Evolutionary conservation across 37 sponge, comb jelly and placozoan species (phyloP), one percentile per base, ranked within the genome.

Genomic region (Agelas oroides): DNA sequence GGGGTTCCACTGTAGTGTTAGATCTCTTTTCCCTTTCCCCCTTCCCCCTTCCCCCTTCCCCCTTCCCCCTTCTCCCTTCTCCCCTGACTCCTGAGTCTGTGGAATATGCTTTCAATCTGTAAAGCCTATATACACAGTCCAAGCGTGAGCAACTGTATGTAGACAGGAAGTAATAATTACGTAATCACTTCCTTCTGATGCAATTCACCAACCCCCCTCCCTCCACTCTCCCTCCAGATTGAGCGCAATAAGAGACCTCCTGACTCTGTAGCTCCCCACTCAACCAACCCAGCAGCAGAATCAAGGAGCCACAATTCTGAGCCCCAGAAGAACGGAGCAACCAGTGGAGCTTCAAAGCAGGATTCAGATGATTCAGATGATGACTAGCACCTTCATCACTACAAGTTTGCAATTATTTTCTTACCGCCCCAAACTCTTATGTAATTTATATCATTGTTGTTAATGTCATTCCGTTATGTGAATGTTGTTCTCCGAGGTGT

Each of bases 291-390:
- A 28, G 73, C 65, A 58, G 30, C 82, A 16, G 38, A 30, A 16
- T 13, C 70, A 70, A 81, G 57, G 70, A 35, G 81, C 27, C 38
- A 35, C 2, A 59, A 56, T 17, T 14, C 55, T 11, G 21, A 34
- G 19, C 17, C 64, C 31, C 35, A 64, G 15, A 21, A 32, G 25
- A 73, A 62, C 21, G 70, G 72, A 35, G 71, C 71, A 6, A 53
- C 19, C 35, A 64, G 74, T 15, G 74, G 36, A 0, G 57, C 55
- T 52, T 24, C 55, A 25, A 40, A 19, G 12, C 6, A 1, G 59
- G 70, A 68, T 33, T 55, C 59, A 25, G 72, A 71, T 11, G 83
- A 83, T 8, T 72, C 72, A n/a, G 83, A 83, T 21, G 83, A 83
- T 57, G 83, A 83, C 2, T 46, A 46, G 46, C 46, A 12, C 46